phyloP scores from a whole-genome alignment of 2,888 invertebrate species.

The Chorisops tibialis region DNA sequence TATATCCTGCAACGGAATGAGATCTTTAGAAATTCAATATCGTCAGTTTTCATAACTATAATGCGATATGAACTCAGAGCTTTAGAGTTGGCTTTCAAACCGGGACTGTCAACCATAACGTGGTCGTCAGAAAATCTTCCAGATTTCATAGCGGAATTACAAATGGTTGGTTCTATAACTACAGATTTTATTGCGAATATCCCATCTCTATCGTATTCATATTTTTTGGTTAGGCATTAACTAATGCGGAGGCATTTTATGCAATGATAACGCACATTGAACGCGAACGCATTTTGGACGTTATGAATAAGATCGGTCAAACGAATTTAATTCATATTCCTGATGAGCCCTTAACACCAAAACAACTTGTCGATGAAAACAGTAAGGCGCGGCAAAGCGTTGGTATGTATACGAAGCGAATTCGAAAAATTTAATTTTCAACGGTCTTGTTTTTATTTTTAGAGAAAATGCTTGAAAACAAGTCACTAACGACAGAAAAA shows the following conservation, averaged over 20 bases:
- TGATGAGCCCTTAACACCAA: conserved; percentile 59
- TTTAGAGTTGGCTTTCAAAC: conserved; percentile 68
- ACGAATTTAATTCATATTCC: conserved; percentile 64
- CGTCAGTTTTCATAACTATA: conserved; percentile 62
- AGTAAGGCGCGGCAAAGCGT: conserved; percentile 53
- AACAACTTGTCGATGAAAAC: conserved; percentile 63
- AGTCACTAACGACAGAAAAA: conserved; percentile 67
- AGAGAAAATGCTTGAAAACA: conserved; percentile 57
- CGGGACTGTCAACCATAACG: conserved; percentile 72
- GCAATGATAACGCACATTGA: conserved; percentile 66
- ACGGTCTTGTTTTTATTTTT: conserved; percentile 26
- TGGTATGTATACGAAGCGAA: conserved; percentile 33
- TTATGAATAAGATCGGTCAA: conserved; percentile 61
- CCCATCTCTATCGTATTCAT: background rate
- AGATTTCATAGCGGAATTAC: conserved; percentile 52
- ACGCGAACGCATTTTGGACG: conserved; percentile 68
- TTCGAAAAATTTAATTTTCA: background rate
- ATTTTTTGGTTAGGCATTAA: conserved; percentile 37
- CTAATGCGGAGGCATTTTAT: conserved; percentile 41
- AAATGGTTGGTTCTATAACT: conserved; percentile 53
- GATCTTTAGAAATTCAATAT: conserved; percentile 53
- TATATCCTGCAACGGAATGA: conserved; percentile 62
- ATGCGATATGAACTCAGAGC: conserved; percentile 65
- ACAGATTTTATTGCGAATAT: background rate
- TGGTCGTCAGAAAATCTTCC: conserved; percentile 72